These are phyloP conservation scores for Lepidocyrtinus sp. DNA, from an alignment of 2,888 invertebrate genomes.

Conservation along the genomic window DNA sequence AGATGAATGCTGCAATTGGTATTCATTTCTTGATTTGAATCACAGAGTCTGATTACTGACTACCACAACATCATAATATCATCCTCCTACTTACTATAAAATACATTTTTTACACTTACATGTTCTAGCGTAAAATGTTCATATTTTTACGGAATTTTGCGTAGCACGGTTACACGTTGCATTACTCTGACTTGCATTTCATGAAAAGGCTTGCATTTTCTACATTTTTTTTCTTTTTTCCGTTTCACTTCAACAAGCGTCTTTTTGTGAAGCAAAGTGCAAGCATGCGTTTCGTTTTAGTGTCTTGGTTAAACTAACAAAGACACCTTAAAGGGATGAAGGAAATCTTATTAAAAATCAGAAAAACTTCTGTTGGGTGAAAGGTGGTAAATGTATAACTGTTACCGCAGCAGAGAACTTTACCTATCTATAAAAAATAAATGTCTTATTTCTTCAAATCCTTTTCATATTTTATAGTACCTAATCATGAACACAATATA, in stretches of 20 bases:
- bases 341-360: background rate
- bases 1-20: background rate
- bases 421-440: background rate
- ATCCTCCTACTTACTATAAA: background rate
- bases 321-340: background rate
- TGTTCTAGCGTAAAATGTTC: background rate
- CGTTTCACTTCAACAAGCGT: background rate
- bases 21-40: slow-evolving; percentile 1
- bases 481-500: background rate
- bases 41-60: too few species aligned
- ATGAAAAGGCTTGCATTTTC: background rate
- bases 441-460: too few species aligned
- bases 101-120: too few species aligned
- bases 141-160: background rate
- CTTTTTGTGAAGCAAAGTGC: background rate
- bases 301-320: background rate
- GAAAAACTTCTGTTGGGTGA: background rate
- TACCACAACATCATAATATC: slow-evolving; percentile 2
- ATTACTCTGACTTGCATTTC: background rate
- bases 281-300: background rate
- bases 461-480: too few species aligned
- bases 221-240: background rate
- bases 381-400: background rate
- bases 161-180: background rate
- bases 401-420: background rate